phyloP scores from a whole-genome alignment of 2,113 vertebrate species.

The Ceratotherium simum region DNA sequence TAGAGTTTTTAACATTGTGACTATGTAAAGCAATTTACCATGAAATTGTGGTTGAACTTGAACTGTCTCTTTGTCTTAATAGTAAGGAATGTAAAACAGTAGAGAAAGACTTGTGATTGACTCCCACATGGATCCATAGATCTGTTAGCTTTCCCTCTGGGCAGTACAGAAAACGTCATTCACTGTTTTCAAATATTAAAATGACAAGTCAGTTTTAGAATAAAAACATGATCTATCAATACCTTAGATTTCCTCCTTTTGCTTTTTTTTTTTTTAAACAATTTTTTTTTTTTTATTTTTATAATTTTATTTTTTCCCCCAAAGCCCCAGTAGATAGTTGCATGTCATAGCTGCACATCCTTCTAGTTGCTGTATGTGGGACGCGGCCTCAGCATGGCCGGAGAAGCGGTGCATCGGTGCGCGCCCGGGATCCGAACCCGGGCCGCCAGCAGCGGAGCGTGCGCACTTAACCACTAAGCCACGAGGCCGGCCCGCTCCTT shows the following conservation, averaged over 20 bases:
- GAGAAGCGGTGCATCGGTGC: too few relatives aligned
- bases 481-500: too few relatives aligned
- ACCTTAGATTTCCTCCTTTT: constrained; percentile 5
- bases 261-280: too few relatives aligned
- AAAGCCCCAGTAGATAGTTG: too few relatives aligned
- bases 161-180: not conserved
- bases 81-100: constrained; percentile 27
- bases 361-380: too few relatives aligned
- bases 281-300: too few relatives aligned
- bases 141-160: not conserved
- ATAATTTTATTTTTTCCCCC: too few relatives aligned
- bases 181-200: constrained; percentile 18
- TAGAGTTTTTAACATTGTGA: not conserved
- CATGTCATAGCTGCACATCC: too few relatives aligned
- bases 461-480: too few relatives aligned
- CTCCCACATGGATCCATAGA: not conserved
- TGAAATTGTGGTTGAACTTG: constrained; percentile 20
- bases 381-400: too few relatives aligned
- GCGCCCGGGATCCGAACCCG: too few relatives aligned
- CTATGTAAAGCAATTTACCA: not conserved
- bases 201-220: constrained; percentile 21
- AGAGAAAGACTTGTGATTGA: constrained; percentile 18
- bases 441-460: too few relatives aligned
- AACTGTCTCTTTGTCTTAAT: constrained; percentile 23
- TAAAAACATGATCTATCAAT: not conserved